Evolutionary conservation across 2,113 vertebrate genomes (phyloP).

Genomic region (Condylura cristata): DNA sequence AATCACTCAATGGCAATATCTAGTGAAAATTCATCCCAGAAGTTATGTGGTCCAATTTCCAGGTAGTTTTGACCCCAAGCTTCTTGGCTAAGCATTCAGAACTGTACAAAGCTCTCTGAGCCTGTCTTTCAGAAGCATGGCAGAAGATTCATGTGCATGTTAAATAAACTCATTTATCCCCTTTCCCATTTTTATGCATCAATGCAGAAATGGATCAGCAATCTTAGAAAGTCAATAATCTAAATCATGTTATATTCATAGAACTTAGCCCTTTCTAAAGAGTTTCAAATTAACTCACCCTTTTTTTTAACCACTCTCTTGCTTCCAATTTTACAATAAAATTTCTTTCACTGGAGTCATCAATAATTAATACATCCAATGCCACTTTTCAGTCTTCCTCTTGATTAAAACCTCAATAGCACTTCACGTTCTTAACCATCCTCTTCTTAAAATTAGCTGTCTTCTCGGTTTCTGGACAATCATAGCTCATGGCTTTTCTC

Average conservation of each 20-base stretch:
- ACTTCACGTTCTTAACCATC: neutral
- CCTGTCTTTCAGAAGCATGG: neutral
- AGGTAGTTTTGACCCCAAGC: neutral
- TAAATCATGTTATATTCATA: conserved; percentile 28
- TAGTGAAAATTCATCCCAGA: conserved; percentile 5
- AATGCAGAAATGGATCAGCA: conserved; percentile 14
- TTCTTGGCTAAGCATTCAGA: conserved; percentile 5
- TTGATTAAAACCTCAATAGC: neutral
- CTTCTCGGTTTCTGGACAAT: neutral
- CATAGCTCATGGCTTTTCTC: neutral
- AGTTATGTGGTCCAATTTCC: neutral
- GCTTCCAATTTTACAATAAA: neutral
- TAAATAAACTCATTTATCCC: conserved; percentile 46
- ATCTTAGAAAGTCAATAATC: conserved; percentile 42
- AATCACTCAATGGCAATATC: conserved; percentile 11
- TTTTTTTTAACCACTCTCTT: neutral
- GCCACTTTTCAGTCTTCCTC: neutral
- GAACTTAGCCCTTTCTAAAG: conserved; percentile 13
- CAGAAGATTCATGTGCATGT: neutral
- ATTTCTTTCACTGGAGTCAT: neutral
- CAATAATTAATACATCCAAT: neutral
- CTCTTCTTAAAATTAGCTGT: neutral
- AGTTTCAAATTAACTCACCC: neutral
- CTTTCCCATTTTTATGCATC: conserved; percentile 26
- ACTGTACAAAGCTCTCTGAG: neutral